phyloP scores from a whole-genome alignment of 2,797 vertebrate species.

The Cichlasoma orientale region DNA sequence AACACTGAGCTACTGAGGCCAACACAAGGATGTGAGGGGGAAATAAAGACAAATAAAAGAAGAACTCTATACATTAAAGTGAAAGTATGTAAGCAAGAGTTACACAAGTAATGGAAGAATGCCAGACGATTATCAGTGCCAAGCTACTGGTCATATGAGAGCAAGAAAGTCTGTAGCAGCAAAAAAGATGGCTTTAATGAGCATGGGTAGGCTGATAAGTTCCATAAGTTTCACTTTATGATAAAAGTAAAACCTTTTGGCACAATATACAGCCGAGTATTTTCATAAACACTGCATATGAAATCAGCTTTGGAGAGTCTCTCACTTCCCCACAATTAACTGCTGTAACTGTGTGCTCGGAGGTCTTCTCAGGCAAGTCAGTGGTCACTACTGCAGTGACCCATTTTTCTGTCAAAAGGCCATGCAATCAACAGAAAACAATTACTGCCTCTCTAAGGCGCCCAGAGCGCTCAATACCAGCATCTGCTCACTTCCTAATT shows the following conservation, averaged over 20 bases:
- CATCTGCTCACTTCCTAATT: constrained; percentile 74
- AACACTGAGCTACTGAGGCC: not conserved
- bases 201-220: not conserved
- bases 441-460: constrained; percentile 58
- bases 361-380: constrained; percentile 8
- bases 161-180: not conserved
- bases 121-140: not conserved
- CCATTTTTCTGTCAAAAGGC: constrained; percentile 64
- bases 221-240: not conserved
- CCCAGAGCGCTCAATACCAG: constrained; percentile 63
- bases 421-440: constrained; percentile 73
- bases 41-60: not conserved
- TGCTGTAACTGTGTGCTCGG: not conserved
- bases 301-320: not conserved
- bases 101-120: not conserved
- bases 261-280: not conserved
- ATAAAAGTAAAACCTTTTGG: not conserved
- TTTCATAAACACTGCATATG: not conserved
- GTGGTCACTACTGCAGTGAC: constrained; percentile 53
- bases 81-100: not conserved
- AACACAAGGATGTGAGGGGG: not conserved
- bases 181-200: not conserved
- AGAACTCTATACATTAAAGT: not conserved
- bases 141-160: not conserved
- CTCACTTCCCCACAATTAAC: not conserved